A percentile compares a stretch with the other conserved stretches of the same genome.
phyloP scores from a whole-genome alignment of 2,888 invertebrate species.

The Oegoconia quadripuncta region DNA sequence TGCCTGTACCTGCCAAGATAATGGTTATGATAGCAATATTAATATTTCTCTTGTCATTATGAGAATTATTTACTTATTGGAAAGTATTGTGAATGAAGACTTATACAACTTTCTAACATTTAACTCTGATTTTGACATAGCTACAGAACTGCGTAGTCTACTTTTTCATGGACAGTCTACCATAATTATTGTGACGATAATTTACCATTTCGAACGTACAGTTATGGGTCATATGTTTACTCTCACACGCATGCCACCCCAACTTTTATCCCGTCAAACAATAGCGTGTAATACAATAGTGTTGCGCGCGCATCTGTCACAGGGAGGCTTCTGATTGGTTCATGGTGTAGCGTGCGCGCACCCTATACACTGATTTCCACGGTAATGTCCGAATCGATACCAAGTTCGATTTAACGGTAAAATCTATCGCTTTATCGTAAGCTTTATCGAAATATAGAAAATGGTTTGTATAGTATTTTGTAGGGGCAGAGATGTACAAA shows the following conservation, averaged over 20 bases:
- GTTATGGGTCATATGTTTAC: conserved; percentile 50
- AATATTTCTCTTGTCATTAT: too few species aligned
- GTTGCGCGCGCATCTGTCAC: conserved; percentile 67
- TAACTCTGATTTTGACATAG: too few species aligned
- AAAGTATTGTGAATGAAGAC: too few species aligned
- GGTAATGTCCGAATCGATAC: conserved; percentile 63
- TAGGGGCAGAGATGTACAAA: too few species aligned
- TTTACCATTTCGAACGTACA: conserved; percentile 36
- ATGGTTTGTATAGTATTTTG: not conserved
- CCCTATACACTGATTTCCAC: conserved; percentile 68
- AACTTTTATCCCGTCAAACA: conserved; percentile 47
- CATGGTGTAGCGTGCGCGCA: conserved; percentile 40
- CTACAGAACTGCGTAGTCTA: too few species aligned
- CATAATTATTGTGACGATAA: conserved; percentile 3
- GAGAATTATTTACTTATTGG: too few species aligned
- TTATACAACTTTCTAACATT: too few species aligned
- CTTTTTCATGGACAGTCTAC: not conserved
- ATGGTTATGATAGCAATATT: too few species aligned
- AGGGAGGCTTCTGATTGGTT: conserved; percentile 45
- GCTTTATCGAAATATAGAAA: not conserved
- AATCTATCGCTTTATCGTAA: conserved; percentile 4
- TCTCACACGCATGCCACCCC: conserved; percentile 60
- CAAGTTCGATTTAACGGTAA: conserved; percentile 58
- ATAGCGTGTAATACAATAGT: conserved; percentile 56
- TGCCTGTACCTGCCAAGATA: too few species aligned